Conservation (phyloP, 2,797 vertebrate species). For the Tiaroga cobitis region DNA sequence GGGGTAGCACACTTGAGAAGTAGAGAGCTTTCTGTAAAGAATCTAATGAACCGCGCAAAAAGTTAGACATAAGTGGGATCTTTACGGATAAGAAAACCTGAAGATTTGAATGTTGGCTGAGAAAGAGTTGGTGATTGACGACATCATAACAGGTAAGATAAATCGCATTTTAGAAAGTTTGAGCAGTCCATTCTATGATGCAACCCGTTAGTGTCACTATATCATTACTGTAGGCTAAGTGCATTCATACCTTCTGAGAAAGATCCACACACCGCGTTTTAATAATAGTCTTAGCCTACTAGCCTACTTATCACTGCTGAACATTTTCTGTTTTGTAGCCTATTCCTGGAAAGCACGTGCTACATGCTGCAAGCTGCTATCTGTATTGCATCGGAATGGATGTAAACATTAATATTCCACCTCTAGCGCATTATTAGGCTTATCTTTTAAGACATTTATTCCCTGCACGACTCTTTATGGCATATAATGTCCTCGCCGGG, state of each 20-base stretch:
- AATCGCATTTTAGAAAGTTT: background rate
- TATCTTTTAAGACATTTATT: background rate
- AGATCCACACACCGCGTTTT: background rate
- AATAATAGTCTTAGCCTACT: background rate
- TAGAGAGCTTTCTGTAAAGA: constrained; percentile 34
- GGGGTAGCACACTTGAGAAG: background rate
- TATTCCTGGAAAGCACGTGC: constrained; percentile 8
- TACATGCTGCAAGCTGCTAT: background rate
- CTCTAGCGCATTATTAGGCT: background rate
- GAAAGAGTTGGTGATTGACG: constrained; percentile 68
- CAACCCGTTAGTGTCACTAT: background rate
- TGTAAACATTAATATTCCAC: background rate
- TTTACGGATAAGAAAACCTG: constrained; percentile 62
- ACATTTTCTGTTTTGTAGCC: background rate
- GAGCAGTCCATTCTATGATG: background rate
- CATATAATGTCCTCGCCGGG: background rate
- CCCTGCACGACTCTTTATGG: background rate
- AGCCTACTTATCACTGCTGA: background rate
- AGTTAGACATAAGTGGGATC: constrained; percentile 57
- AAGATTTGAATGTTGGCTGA: constrained; percentile 70
- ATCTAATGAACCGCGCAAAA: constrained; percentile 52
- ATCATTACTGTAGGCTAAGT: background rate
- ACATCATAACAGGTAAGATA: constrained; percentile 71
- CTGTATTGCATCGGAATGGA: background rate
- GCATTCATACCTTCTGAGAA: constrained; percentile 4